Evolutionary conservation across 2,888 invertebrate genomes (phyloP).

Genomic region (Polylopha cassiicola): DNA sequence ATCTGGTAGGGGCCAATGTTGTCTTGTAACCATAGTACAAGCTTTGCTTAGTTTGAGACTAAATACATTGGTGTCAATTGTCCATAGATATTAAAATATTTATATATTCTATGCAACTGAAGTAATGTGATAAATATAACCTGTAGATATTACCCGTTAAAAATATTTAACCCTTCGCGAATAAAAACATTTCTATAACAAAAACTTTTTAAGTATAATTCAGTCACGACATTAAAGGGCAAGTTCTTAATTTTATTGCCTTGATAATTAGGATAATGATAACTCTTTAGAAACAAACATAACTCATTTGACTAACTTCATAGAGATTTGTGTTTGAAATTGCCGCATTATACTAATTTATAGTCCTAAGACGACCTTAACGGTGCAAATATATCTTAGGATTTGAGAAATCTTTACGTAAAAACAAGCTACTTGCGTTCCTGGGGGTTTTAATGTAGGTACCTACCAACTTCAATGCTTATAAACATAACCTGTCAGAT

Average conservation of each 20-base stretch:
- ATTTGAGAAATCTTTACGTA: constrained; percentile 45
- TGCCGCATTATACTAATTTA: constrained; percentile 75
- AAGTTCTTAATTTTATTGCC: constrained; percentile 64
- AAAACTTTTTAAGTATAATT: constrained; percentile 45
- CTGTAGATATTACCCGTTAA: too few species aligned
- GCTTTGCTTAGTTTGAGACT: too few species aligned
- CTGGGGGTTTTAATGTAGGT: too few species aligned
- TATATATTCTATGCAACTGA: too few species aligned
- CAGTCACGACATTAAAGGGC: constrained; percentile 43
- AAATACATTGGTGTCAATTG: too few species aligned
- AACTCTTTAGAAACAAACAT: constrained; percentile 70
- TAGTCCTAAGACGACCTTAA: constrained; percentile 65
- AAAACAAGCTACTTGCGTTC: constrained; percentile 34
- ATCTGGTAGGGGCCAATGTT: too few species aligned
- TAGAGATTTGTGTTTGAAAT: constrained; percentile 67
- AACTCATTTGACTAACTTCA: constrained; percentile 63
- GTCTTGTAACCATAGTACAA: too few species aligned
- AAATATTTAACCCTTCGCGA: background rate
- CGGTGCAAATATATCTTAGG: constrained; percentile 55
- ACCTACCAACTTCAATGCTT: too few species aligned
- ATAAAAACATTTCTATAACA: background rate
- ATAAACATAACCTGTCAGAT: too few species aligned
- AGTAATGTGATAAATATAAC: too few species aligned
- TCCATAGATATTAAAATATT: too few species aligned
- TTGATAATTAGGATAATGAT: constrained; percentile 61